Evolutionary conservation across 2,113 vertebrate species (phyloP).

Genomic region (Leptosomus discolor): DNA sequence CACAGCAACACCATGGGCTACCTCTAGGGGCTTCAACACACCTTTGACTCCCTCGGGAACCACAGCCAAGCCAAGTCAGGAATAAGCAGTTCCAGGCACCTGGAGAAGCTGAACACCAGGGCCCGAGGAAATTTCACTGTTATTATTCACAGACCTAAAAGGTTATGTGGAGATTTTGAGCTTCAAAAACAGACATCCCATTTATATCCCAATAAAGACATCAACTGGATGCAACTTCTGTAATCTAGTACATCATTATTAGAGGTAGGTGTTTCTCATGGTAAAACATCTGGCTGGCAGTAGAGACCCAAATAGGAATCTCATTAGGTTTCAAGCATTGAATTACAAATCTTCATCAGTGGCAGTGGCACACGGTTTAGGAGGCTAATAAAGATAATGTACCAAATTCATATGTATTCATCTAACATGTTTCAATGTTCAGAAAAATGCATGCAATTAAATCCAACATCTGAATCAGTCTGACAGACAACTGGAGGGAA

Average conservation of each 20-base stretch:
- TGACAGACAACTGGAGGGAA: background rate
- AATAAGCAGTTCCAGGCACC: background rate
- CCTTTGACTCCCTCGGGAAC: background rate
- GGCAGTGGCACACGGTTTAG: background rate
- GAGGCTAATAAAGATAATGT: background rate
- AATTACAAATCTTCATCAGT: background rate
- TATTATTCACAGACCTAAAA: background rate
- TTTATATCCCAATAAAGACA: background rate
- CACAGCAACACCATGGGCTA: background rate
- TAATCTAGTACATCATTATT: background rate
- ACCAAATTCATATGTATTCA: background rate
- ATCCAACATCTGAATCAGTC: background rate
- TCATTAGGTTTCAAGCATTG: background rate
- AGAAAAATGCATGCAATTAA: background rate
- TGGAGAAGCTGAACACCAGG: background rate
- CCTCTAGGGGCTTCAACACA: background rate
- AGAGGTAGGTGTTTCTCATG: background rate
- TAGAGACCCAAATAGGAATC: background rate
- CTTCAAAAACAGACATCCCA: background rate
- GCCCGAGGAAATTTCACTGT: background rate
- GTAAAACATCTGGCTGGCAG: background rate
- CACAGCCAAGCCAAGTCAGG: background rate
- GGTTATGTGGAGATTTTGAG: background rate
- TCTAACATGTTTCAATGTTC: background rate
- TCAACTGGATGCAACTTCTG: background rate